Base-by-base conservation (phyloP, 2,113 vertebrate genomes). In the Asarcornis scutulata region DNA sequence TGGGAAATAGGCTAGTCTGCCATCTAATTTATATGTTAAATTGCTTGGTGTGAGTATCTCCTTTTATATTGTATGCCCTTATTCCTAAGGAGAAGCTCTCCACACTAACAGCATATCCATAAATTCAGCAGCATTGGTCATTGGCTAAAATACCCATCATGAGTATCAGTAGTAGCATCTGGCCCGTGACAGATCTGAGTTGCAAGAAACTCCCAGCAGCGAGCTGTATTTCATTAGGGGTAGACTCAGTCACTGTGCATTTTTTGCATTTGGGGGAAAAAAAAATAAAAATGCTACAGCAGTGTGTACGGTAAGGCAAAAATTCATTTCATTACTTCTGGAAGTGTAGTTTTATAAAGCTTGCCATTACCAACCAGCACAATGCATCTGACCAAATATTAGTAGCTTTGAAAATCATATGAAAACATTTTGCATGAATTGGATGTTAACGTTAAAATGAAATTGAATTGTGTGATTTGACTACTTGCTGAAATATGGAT, bases 401-500 rank as follows among this genome's bases (percentile, higher is more conserved):
- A 92, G 64, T 87, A 92, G 58, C 26, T 48, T 86, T 92, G 23
- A 59, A 95, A 90, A 50, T 12, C 7, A 22, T 5, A 10, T 40
- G 50, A 56, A 53, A 55, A 69, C 9, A 7, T 93, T 96, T 68
- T 62, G 4, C 23, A n/a, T 73, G 50, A 84, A 53, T 7, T 42
- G 53, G 83, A 42, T n/a, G 32, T 71, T 95, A 88, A 82, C 34
- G 27, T 90, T 82, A 93, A 89, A 96, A 88, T 88, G 17, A 79
- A 94, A 96, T 90, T 78, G 73, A 96, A 95, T 94, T 44, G 32
- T 0, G 0, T 76, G 72, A 78, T 94, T 84, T 81, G 13, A 46
- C 69, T 94, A 16, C 87, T 97, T 94, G 76, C n/a, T 18, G 12
- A 94, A 96, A 84, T 87, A 87, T 52, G 90, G 92, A 90, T 46